Conservation (phyloP, 2,113 vertebrate genomes). For the Empidonax traillii region DNA sequence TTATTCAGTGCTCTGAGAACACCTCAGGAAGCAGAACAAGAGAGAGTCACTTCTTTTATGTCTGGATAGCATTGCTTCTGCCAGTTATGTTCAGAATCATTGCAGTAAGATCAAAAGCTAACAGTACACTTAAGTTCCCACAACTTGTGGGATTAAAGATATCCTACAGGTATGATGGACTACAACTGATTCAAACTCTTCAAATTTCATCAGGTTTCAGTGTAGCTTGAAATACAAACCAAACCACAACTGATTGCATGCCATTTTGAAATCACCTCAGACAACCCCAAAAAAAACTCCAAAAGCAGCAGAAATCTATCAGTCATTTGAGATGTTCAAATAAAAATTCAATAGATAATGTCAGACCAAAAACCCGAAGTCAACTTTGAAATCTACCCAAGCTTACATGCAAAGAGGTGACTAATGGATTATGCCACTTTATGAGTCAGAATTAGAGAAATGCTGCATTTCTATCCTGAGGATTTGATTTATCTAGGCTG, state of each 20-base stretch:
- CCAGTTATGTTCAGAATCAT: conserved; percentile 51
- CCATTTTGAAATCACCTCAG: neutral
- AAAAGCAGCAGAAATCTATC: conserved; percentile 8
- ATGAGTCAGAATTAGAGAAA: conserved; percentile 47
- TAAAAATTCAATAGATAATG: neutral
- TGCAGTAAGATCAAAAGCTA: conserved; percentile 71
- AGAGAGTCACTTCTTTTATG: conserved; percentile 60
- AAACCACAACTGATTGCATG: conserved; percentile 23
- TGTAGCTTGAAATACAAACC: conserved; percentile 47
- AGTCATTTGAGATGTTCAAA: conserved; percentile 43
- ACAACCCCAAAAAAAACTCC: neutral
- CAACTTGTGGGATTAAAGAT: conserved; percentile 64
- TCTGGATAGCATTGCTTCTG: conserved; percentile 56
- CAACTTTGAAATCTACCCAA: conserved; percentile 40
- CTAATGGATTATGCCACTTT: conserved; percentile 37
- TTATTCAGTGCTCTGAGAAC: conserved; percentile 33
- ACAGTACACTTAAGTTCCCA: conserved; percentile 28
- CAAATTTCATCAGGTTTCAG: conserved; percentile 42
- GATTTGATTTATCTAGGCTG: conserved; percentile 45
- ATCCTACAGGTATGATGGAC: conserved; percentile 54
- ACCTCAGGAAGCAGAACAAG: conserved; percentile 62
- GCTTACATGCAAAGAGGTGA: neutral
- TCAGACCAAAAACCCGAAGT: conserved; percentile 49
- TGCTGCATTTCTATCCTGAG: neutral
- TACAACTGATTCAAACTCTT: conserved; percentile 49